Conservation (phyloP, 1,140 invertebrate species). For the Aphidius gifuensis region DNA sequence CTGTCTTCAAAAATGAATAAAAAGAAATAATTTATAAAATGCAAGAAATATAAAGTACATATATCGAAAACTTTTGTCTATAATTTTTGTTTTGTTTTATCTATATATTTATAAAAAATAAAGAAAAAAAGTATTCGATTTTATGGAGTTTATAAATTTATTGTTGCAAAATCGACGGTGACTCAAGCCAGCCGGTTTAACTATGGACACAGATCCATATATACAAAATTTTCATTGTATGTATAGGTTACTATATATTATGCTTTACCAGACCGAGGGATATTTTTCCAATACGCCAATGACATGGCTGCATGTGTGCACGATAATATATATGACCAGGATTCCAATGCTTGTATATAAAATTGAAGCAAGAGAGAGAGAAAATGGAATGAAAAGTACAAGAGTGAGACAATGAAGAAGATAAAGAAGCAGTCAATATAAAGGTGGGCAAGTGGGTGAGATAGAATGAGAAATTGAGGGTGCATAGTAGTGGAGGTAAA, state of each 20-base stretch:
- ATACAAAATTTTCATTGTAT: neutral
- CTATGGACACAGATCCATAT: neutral
- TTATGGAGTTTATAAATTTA: conserved; percentile 35
- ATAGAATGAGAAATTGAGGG: neutral
- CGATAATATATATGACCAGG: neutral
- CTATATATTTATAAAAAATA: too few species aligned
- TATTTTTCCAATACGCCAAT: conserved; percentile 11
- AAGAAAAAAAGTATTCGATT: conserved; percentile 17
- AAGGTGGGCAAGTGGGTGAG: neutral
- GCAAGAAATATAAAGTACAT: neutral
- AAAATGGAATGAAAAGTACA: neutral
- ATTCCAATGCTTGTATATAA: neutral
- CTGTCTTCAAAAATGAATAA: too few species aligned
- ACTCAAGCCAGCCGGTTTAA: neutral
- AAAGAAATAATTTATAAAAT: too few species aligned
- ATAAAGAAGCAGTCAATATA: neutral
- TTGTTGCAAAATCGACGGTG: conserved; percentile 25
- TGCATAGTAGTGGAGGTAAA: too few species aligned
- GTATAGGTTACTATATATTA: neutral
- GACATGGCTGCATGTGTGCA: neutral
- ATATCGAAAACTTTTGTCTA: neutral
- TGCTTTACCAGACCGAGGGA: neutral
- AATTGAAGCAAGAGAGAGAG: neutral
- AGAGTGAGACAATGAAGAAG: neutral
- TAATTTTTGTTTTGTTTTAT: neutral